Percentiles rank a stretch among this genome's conserved stretches.
Evolutionary conservation across 2,888 invertebrate species (phyloP).

Genomic region (Anticlea derivata): DNA sequence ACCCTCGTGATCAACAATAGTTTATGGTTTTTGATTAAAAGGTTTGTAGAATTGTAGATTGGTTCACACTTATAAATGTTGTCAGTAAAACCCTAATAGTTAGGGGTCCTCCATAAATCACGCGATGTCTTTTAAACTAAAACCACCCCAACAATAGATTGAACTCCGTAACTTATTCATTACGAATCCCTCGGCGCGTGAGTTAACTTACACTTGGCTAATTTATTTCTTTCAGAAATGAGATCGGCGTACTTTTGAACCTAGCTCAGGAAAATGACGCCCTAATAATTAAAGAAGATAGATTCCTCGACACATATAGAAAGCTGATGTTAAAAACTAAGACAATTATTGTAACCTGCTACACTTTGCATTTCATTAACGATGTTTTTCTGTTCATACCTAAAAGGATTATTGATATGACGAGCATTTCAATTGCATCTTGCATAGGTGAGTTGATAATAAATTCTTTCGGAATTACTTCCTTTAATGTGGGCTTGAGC

Average conservation of each 20-base stretch:
- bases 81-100: too few species aligned
- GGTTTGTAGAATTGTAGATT: constrained; percentile 38
- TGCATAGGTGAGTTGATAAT: constrained; percentile 52
- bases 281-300: constrained; percentile 33
- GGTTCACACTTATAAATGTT: too few species aligned
- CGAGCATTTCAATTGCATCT: constrained; percentile 39
- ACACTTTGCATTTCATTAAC: constrained; percentile 46
- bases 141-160: too few species aligned
- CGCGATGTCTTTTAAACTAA: too few species aligned
- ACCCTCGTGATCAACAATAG: constrained; percentile 37
- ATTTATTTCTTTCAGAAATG: constrained; percentile 39
- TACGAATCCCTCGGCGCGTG: too few species aligned
- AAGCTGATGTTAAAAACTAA: constrained; percentile 43
- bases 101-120: too few species aligned
- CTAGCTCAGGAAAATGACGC: constrained; percentile 41
- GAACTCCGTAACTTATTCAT: too few species aligned
- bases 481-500: too few species aligned
- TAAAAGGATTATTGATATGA: constrained; percentile 39
- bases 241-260: constrained; percentile 37
- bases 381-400: constrained; percentile 48
- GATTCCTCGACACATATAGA: constrained; percentile 30
- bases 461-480: too few species aligned
- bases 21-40: constrained; percentile 46
- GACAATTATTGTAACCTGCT: constrained; percentile 44
- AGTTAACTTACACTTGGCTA: too few species aligned